These are phyloP conservation scores for Bambusicola thoracicus DNA, from an alignment of 2,113 vertebrate species.

Conservation along the genomic window DNA sequence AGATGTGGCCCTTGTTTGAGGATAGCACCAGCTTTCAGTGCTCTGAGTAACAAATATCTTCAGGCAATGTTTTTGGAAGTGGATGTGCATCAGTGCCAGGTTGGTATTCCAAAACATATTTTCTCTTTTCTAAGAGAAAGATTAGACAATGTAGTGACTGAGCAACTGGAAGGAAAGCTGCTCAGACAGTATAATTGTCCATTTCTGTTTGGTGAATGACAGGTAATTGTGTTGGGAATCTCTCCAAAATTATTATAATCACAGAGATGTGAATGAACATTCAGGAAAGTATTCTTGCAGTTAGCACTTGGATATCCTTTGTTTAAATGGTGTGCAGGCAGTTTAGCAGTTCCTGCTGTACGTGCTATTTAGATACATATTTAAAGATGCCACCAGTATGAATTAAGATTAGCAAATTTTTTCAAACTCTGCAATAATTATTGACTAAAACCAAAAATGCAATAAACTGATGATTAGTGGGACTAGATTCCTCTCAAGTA, in stretches of 20 bases:
- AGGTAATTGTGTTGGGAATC: neutral
- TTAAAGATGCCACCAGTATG: too few relatives aligned
- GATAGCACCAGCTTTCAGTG: too few relatives aligned
- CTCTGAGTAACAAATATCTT: too few relatives aligned
- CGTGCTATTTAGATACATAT: rapidly evolving
- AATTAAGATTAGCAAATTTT: neutral
- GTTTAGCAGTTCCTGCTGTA: neutral
- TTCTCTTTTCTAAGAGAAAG: neutral
- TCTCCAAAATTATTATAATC: neutral
- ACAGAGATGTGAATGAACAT: neutral
- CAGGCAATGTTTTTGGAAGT: too few relatives aligned
- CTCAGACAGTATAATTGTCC: neutral
- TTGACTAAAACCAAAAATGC: neutral
- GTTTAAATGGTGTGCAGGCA: rapidly evolving
- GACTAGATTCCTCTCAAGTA: neutral
- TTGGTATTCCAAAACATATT: constrained; percentile 49
- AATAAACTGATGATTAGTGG: neutral
- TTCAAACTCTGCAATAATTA: neutral
- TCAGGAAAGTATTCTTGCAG: neutral
- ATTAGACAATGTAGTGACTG: neutral
- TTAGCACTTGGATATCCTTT: neutral
- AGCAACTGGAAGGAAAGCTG: neutral
- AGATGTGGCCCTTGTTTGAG: too few relatives aligned
- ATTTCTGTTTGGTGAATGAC: neutral
- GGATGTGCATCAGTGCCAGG: constrained; percentile 69